phyloP scores from a whole-genome alignment of 2,113 vertebrate genomes.

The Muntiacus reevesi region DNA sequence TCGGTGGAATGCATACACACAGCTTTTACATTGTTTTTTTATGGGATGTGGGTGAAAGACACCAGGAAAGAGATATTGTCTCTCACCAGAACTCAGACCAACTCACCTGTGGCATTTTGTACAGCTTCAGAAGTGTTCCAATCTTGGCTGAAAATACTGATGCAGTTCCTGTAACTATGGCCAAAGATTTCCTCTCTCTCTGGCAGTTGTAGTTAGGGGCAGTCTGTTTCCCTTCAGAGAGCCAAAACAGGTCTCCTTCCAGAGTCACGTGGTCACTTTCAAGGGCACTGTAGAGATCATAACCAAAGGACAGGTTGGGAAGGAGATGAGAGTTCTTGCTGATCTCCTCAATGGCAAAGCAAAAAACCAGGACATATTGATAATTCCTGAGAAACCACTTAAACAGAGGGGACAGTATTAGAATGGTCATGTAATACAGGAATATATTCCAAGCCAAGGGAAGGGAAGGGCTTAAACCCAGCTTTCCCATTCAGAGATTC shows the following conservation, averaged over 20 bases:
- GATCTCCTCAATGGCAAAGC: background rate
- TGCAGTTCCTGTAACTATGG: background rate
- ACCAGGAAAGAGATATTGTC: background rate
- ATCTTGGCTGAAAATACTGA: background rate
- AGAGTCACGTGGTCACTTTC: background rate
- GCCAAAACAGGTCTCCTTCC: background rate
- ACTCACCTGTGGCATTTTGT: background rate
- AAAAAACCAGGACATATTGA: background rate
- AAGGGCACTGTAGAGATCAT: background rate
- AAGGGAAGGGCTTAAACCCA: background rate
- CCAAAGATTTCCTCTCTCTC: background rate
- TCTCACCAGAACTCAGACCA: background rate
- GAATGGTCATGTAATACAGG: background rate
- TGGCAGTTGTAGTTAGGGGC: background rate
- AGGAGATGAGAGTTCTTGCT: background rate
- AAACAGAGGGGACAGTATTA: background rate
- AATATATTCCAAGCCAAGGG: background rate
- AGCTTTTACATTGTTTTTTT: background rate
- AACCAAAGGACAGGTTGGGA: background rate
- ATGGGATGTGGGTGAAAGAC: background rate
- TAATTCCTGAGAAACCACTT: background rate
- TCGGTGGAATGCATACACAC: background rate
- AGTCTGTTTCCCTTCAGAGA: background rate
- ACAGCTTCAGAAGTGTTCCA: background rate
- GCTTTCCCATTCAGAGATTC: background rate